Evolutionary conservation across 2,888 invertebrate species (phyloP), one percentile per base, ranked within the genome.

Genomic region (Aphrophora alni): DNA sequence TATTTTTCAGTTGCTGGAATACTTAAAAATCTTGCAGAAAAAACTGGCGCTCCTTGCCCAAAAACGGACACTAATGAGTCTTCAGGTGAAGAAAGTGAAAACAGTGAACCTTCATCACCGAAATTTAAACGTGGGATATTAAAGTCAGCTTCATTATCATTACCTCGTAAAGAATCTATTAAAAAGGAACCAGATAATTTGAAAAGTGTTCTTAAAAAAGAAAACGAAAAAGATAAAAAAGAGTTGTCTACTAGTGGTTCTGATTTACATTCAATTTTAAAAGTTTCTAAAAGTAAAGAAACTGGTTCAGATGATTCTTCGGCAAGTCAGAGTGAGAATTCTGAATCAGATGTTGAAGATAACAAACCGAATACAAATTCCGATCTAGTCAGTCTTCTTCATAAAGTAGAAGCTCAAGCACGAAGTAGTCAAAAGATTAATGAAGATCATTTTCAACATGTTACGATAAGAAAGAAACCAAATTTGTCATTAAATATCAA

Each of bases 1-100:
- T 33, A 74, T 51, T 75, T 81, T 80, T 72, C 82, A 83, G 83
- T 83, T 73, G 80, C 82, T 38, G 83, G 83, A 24, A 76, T 83
- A 8, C 72, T 83, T 81, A 83, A 83, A 78, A 83, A 83, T 44
- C 33, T 83, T n/a, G 70, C 81, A 26, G 82, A 81, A 68, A 83
- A 83, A 51, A 73, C 78, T 33, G 81, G 76, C 5, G 81, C 28
- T 4, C 75, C 80, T 51, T 26, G 10, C 14, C 27, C 59, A 51
- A 75, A 26, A 27, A 51, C 21, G 27, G 17, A 75, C 27, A 26
- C 78, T 68, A 51, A 69, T 77, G 12, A 38, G 26, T 44, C 80
- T 8, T 44, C 68, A 59, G 77, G 33, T 24, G 77, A 81, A 38
- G 82, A 80, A 28, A 77, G 75, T 33, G 77, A 25, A 14, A 25